Base-by-base conservation (phyloP, 2,113 vertebrate species). In the Sinosuthora webbiana region DNA sequence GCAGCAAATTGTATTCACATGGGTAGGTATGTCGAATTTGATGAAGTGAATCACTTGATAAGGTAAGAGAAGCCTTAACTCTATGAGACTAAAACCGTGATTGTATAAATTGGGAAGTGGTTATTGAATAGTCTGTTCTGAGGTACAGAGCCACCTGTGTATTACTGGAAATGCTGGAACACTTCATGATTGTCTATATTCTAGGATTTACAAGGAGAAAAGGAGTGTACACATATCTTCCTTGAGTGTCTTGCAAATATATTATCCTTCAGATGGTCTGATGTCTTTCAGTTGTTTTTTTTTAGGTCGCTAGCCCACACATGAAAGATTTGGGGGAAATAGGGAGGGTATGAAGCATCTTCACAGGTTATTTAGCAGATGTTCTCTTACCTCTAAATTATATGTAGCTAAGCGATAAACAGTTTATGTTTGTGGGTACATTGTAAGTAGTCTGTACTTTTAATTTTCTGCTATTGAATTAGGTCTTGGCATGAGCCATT, bases 151-250 rank as follows among this genome's bases (percentile, higher is more conserved):
- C 4, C 2, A 23, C 22, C 24, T 33, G 7, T 13, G 24, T 0
- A 2, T 52, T 68, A 21, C 14, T 87, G 57, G 25, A 45, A 55
- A 30, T 4, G 10, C 2, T 65, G n/a, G 21, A 31, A 30, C 0
- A 4, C 15, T 57, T 85, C 17, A 13, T 0, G 3, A 16, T 42
- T 0, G 0, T 31, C 22, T 47, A 0, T 86, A 37, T 30, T 70
- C 53, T 56, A 37, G 47, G n/a, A 27, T 20, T 80, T 71, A 17
- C 2, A 56, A 25, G 18, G 14, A 56, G 28, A 17, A 67, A 42
- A 28, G 16, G 57, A 33, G 17, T 16, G 27, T 42, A 4, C 1
- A 1, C 0, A 0, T 37, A 9, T 45, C 14, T 81, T 81, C 33
- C 22, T 37, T 76, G 27, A 19, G 7, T 49, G 15, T 74, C 70